Evolutionary conservation across 2,797 vertebrate species (phyloP).

Genomic region (Agapornis canus): DNA sequence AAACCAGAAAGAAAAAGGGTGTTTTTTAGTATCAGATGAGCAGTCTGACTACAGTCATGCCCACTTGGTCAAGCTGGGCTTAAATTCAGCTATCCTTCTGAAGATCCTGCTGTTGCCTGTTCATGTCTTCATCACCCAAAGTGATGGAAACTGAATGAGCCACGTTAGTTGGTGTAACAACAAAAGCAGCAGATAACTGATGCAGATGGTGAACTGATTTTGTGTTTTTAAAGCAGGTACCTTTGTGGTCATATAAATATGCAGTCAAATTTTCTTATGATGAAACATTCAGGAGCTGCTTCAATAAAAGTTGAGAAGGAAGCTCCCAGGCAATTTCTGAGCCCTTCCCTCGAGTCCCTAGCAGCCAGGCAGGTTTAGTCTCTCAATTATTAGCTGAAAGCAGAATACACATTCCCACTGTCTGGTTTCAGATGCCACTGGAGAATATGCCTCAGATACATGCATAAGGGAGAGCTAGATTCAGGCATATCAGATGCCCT

Average conservation of each 20-base stretch:
- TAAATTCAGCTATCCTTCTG: neutral
- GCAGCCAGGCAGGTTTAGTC: slow-evolving; percentile 45
- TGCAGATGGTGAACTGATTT: neutral
- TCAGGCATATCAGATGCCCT: neutral
- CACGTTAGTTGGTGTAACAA: neutral
- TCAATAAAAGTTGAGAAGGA: slow-evolving; percentile 10
- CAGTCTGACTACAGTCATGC: neutral
- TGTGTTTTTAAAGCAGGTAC: neutral
- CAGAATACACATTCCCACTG: neutral
- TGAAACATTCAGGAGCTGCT: slow-evolving; percentile 40
- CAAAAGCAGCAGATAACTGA: neutral
- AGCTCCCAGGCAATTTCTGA: slow-evolving; percentile 37
- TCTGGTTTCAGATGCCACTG: neutral
- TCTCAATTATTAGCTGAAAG: slow-evolving; percentile 59
- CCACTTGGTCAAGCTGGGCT: neutral
- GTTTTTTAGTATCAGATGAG: neutral
- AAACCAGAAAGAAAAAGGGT: neutral
- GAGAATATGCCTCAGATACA: neutral
- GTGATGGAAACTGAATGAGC: neutral
- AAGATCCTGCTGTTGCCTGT: neutral
- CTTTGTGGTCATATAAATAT: neutral
- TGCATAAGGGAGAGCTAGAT: neutral
- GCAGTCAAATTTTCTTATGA: neutral
- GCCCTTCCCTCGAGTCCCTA: slow-evolving; percentile 19
- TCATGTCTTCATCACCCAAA: neutral